These are phyloP conservation scores for Parnassius orleans DNA, from an alignment of 2,888 invertebrate species.

Conservation along the genomic window DNA sequence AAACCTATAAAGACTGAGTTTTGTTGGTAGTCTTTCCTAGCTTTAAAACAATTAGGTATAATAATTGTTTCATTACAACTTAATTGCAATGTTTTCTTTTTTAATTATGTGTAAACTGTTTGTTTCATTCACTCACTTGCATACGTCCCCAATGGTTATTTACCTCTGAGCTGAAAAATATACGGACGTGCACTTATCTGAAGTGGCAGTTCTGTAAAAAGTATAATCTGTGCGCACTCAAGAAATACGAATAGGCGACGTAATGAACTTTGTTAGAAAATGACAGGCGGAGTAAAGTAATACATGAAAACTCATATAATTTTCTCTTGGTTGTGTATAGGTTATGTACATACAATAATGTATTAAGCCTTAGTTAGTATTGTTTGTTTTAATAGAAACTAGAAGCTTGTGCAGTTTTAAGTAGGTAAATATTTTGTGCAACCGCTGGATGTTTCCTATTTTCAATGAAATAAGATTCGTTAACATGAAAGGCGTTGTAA, in stretches of 20 bases:
- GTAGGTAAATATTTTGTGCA: background rate
- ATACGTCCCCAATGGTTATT: too few species aligned
- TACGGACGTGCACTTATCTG: background rate
- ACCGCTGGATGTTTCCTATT: background rate
- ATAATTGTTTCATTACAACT: too few species aligned
- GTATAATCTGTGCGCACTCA: conserved; percentile 5
- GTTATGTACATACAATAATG: conserved; percentile 5
- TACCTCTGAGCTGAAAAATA: too few species aligned
- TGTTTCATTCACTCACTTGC: too few species aligned
- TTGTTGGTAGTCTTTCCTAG: too few species aligned
- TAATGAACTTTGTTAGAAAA: conserved; percentile 31
- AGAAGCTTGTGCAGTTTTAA: background rate
- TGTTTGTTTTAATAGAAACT: conserved; percentile 7
- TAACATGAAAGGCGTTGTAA: background rate
- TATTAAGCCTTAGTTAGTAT: background rate
- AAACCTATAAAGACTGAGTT: too few species aligned
- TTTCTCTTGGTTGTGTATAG: conserved; percentile 10
- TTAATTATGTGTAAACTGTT: too few species aligned
- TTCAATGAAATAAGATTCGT: background rate
- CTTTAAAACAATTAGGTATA: too few species aligned
- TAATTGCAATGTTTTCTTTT: too few species aligned
- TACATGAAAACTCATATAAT: conserved; percentile 18
- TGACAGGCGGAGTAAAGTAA: conserved; percentile 23
- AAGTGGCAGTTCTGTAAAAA: background rate
- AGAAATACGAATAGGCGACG: conserved; percentile 14